phyloP scores from a whole-genome alignment of 2,113 vertebrate species.

The Chamaetylas fuelleborni region DNA sequence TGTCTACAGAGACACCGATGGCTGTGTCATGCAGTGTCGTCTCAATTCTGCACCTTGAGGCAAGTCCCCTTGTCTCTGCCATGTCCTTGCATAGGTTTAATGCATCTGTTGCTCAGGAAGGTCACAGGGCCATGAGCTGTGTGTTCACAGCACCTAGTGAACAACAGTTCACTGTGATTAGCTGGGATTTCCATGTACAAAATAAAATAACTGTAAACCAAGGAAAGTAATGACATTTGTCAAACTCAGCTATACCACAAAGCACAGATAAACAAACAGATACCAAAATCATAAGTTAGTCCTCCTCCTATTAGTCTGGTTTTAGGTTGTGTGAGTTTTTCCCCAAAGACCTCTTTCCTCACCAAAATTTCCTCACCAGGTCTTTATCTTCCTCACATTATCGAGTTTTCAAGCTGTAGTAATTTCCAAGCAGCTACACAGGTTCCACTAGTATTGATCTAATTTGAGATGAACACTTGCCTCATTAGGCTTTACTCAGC shows the following conservation, averaged over 20 bases:
- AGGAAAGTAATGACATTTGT: not conserved
- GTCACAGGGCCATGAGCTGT: not conserved
- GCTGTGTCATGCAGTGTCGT: not conserved
- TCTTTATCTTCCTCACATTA: not conserved
- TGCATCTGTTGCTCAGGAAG: not conserved
- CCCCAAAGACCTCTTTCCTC: not conserved
- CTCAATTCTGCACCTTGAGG: not conserved
- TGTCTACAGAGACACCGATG: not conserved
- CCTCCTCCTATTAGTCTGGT: not conserved
- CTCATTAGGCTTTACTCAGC: not conserved
- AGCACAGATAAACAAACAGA: not conserved
- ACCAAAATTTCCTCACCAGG: not conserved
- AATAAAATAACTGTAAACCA: not conserved
- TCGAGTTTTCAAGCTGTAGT: not conserved
- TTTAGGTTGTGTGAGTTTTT: not conserved
- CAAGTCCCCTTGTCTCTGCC: not conserved
- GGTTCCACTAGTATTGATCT: not conserved
- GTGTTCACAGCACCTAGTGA: not conserved
- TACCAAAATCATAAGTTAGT: not conserved
- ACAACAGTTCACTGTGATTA: not conserved
- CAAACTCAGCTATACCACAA: not conserved
- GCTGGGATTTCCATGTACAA: not conserved
- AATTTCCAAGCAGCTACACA: not conserved
- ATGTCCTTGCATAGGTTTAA: not conserved
- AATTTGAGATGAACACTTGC: not conserved